phyloP scores from a whole-genome alignment of 92 coral and sea anemone genomes.

The Siderastrea radians region DNA sequence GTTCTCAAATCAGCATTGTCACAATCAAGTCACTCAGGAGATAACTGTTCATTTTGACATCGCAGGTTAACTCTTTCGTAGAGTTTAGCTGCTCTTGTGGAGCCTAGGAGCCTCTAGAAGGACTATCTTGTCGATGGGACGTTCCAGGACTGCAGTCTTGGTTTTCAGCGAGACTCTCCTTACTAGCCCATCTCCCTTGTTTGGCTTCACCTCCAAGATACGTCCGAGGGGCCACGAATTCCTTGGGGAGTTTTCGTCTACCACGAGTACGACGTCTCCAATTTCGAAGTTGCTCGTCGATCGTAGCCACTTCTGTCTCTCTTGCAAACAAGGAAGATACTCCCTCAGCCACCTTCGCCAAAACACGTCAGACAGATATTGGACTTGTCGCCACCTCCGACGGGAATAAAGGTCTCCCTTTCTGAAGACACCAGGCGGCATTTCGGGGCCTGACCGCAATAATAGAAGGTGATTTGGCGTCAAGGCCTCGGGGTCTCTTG shows the following conservation, averaged over 20 bases:
- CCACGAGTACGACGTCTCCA: slow-evolving; percentile 46
- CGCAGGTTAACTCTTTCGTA: not conserved
- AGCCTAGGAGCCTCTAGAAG: slow-evolving; percentile 40
- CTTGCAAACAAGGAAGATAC: slow-evolving; percentile 43
- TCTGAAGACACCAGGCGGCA: slow-evolving; percentile 70
- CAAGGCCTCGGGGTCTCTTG: slow-evolving; percentile 54
- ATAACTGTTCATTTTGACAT: not conserved
- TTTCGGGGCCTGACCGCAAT: slow-evolving; percentile 35
- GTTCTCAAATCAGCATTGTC: not conserved
- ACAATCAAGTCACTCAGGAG: not conserved
- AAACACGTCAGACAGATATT: slow-evolving; percentile 52
- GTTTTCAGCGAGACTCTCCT: slow-evolving; percentile 42
- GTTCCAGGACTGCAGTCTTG: slow-evolving; percentile 42
- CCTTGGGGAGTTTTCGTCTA: slow-evolving; percentile 47
- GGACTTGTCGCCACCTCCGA: slow-evolving; percentile 66
- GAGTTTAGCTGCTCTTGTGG: not conserved
- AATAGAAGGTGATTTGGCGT: slow-evolving; percentile 78
- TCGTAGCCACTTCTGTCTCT: slow-evolving; percentile 40
- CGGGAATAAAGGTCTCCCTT: slow-evolving; percentile 50
- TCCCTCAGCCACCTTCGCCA: slow-evolving; percentile 67
- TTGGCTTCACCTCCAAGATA: slow-evolving; percentile 41
- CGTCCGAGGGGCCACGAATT: slow-evolving; percentile 50
- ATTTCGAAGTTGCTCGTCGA: slow-evolving; percentile 34
- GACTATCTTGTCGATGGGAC: slow-evolving; percentile 46
- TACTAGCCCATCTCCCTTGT: slow-evolving; percentile 45